Evolutionary conservation across 1,140 invertebrate genomes (phyloP).

Genomic region (Drosophila pachea): DNA sequence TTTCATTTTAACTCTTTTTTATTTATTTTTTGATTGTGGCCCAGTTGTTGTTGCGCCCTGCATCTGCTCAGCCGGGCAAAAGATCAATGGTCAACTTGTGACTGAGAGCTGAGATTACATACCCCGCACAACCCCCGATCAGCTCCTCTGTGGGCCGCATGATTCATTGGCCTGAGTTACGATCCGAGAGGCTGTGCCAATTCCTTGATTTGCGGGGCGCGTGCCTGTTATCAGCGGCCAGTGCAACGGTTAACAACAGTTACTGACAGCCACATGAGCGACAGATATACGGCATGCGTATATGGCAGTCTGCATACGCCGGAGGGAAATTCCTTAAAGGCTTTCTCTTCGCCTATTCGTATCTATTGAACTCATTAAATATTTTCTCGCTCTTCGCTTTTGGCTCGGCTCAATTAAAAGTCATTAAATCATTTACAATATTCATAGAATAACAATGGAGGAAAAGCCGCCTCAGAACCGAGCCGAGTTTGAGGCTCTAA

Average conservation of each 20-base stretch:
- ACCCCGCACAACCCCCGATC: neutral
- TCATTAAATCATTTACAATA: slow-evolving; percentile 77
- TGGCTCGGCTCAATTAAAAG: slow-evolving; percentile 66
- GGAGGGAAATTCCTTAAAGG: slow-evolving; percentile 41
- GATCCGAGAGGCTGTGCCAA: slow-evolving; percentile 56
- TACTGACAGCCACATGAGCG: slow-evolving; percentile 48
- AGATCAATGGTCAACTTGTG: slow-evolving; percentile 71
- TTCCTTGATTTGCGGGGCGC: slow-evolving; percentile 62
- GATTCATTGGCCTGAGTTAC: slow-evolving; percentile 72
- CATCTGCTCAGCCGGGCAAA: slow-evolving; percentile 41
- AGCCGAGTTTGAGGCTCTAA: slow-evolving; percentile 45
- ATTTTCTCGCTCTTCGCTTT: slow-evolving; percentile 19
- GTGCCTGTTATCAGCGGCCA: slow-evolving; percentile 65
- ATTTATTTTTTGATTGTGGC: slow-evolving; percentile 58
- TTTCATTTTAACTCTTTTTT: neutral
- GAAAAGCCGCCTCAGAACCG: slow-evolving; percentile 43
- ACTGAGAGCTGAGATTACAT: slow-evolving; percentile 62
- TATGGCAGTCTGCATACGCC: neutral
- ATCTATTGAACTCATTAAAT: slow-evolving; percentile 74
- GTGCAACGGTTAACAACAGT: slow-evolving; percentile 57
- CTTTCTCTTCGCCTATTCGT: slow-evolving; percentile 66
- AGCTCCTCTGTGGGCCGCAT: slow-evolving; percentile 40
- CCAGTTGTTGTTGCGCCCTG: slow-evolving; percentile 49
- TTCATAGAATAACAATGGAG: slow-evolving; percentile 74
- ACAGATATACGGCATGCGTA: neutral